Evolutionary conservation across 2,888 invertebrate genomes (phyloP), one percentile per base, ranked within the genome.

Genomic region (Brenthis hecate): DNA sequence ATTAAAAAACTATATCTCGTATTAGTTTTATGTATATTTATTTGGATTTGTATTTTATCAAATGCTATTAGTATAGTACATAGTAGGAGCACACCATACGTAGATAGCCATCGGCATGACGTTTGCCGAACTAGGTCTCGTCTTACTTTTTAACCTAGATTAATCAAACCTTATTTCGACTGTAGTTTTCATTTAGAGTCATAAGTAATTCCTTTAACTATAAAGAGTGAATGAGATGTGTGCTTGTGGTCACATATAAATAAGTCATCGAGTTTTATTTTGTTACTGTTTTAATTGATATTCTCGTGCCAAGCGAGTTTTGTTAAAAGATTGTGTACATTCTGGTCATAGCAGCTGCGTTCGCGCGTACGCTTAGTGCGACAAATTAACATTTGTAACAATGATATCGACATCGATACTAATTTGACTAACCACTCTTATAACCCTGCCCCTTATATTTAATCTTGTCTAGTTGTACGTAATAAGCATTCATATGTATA

Each of bases 311-410:
- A 78, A 80, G 81, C 84, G 86, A 86, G 85, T 80, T 78, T 80
- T 84, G 80, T 83, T 77, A 83, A 80, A 77, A 60, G 76, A 87
- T 86, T 85, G 92, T 92, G 92, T 91, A 88, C 85, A 83, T 87
- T 92, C 92, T 92, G 92, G 92, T 92, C 92, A 92, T 91, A 88
- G 85, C 50, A 82, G 85, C 84, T 81, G 81, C 80, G 76, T 76
- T 75, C 81, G 79, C 78, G 77, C 78, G 73, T 80, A 81, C 83
- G 79, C 80, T 80, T 87, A 86, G 84, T 77, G 86, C 81, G 75
- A 83, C 77, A 83, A 84, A 84, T 76, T 81, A 81, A 81, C 74
- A 77, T 80, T 81, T 76, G n/a, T 75, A 80, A 79, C 77, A 82
- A 78, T 79, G 70, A 77, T 65, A 73, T 77, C 58, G 56, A 63